Percentiles rank a stretch among this genome's conserved stretches.
phyloP scores from a whole-genome alignment of 2,113 vertebrate genomes.

The Alosa alosa region DNA sequence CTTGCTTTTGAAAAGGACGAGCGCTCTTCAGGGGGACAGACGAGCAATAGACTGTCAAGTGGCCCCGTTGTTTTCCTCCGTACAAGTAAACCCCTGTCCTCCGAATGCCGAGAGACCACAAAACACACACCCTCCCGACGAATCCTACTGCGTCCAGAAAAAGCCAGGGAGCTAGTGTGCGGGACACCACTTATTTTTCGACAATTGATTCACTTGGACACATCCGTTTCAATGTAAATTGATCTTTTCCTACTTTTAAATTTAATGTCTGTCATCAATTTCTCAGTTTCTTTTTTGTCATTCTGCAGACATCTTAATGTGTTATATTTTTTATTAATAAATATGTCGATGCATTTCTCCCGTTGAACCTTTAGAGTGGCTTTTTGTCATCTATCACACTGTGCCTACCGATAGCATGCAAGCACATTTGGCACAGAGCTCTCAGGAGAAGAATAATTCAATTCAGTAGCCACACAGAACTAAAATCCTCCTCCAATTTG shows the following conservation, averaged over 20 bases:
- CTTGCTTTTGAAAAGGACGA: background rate
- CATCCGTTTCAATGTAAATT: background rate
- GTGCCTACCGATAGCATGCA: background rate
- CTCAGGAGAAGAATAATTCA: conserved; percentile 29
- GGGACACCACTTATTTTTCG: background rate
- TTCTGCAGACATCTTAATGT: background rate
- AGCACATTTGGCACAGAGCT: background rate
- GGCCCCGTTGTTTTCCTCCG: background rate
- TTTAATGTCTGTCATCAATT: background rate
- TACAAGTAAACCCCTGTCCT: background rate
- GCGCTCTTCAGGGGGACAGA: conserved; percentile 3
- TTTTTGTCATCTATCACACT: background rate
- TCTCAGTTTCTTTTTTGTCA: background rate
- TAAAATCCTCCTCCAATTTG: conserved; percentile 45
- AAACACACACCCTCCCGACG: background rate
- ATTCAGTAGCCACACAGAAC: conserved; percentile 27
- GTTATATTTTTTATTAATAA: background rate
- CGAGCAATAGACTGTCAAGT: background rate
- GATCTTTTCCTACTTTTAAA: background rate
- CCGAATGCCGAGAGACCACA: background rate
- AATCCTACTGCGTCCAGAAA: background rate
- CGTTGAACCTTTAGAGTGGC: background rate
- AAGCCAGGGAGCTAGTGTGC: background rate
- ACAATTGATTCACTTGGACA: background rate
- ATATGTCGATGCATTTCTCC: background rate